Base-by-base conservation (phyloP, 2,113 vertebrate genomes). In the Gavialis gangeticus region DNA sequence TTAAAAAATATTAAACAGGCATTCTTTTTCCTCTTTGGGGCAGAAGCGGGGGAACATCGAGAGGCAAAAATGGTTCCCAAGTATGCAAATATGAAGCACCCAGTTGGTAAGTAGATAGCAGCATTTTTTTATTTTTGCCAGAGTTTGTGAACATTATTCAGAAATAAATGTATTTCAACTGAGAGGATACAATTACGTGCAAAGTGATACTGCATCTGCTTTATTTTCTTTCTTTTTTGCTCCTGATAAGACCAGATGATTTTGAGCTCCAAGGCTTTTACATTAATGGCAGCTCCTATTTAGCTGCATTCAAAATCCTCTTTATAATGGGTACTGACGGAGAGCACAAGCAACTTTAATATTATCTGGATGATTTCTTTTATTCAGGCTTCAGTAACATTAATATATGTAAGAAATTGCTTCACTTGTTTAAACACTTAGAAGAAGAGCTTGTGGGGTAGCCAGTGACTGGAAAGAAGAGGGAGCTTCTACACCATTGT, bases 131-230 rank as follows among this genome's bases (percentile, higher is more conserved):
- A 16, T 11, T 37, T 66, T 95, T 90, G 6, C 75, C 91, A 13
- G 4, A 87, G 27, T 55, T 86, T 77, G 76, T 77, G 59, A 88
- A 54, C 6, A 67, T 93, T 89, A 94, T 90, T 93, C 69, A 93
- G 64, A 94, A 80, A 69, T 82, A 84, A 93, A 96, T 91, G 46
- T n/a, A 87, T 89, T 92, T 96, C 82, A 92, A 91, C 63, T 78
- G 55, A 34, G 66, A 37, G 27, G 21, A 63, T 84, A 75, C 59
- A 89, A 87, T 96, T 95, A 89, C 3, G 56, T 87, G 78, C 28
- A 93, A 96, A 96, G 58, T 87, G 46, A 54, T 91, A 79, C 73
- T 73, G 30, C 54, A 86, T 80, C 37, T 90, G 12, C 13, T 28
- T 58, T 12, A 21, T 63, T 58, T 27, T 86, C 75, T 28, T 17